Evolutionary conservation across 1,140 invertebrate species (phyloP).

Genomic region (Zophobas morio): DNA sequence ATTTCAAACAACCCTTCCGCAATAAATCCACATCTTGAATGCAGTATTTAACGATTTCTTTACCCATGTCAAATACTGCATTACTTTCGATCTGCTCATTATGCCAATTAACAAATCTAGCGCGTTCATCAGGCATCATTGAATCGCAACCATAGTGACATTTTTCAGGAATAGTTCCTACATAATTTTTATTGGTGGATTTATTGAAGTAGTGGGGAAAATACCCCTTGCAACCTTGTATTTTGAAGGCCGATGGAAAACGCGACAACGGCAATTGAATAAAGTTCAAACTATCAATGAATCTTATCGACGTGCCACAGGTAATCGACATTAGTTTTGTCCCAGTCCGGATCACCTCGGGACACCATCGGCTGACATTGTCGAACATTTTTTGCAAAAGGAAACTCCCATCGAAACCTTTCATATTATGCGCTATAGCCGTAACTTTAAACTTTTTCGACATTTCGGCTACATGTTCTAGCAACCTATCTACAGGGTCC

Average conservation of each 20-base stretch:
- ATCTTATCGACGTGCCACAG: not conserved
- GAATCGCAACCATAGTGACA: not conserved
- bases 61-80: not conserved
- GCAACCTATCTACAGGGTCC: constrained; percentile 1
- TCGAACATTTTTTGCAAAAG: not conserved
- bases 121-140: not conserved
- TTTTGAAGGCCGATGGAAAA: not conserved
- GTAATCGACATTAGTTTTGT: constrained; percentile 2
- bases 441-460: not conserved
- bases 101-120: not conserved
- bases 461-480: constrained; percentile 5
- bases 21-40: not conserved
- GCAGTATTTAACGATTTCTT: not conserved
- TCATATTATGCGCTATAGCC: no score
- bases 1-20: constrained; percentile 4
- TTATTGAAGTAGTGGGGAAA: no score
- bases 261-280: no score
- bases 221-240: no score
- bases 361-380: not conserved
- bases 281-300: not conserved
- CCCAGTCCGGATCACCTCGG: constrained; percentile 8
- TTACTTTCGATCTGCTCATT: not conserved
- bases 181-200: no score
- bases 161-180: no score
- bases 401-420: constrained; percentile 14